Evolutionary conservation across 92 coral and sea anemone species (phyloP).

Genomic region (Epizoanthus scotinus): DNA sequence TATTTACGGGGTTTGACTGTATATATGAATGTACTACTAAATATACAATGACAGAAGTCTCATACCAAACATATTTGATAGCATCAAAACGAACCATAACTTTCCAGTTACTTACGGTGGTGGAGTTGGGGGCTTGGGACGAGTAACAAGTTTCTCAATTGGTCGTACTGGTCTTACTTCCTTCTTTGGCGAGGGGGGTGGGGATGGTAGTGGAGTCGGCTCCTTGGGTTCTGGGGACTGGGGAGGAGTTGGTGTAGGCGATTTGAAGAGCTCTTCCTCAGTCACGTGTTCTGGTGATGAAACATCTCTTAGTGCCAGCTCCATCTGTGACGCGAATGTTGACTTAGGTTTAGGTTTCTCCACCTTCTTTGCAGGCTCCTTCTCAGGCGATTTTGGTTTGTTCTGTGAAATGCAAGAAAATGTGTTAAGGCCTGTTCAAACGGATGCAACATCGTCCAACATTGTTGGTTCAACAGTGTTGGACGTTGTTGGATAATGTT

Average conservation of each 20-base stretch:
- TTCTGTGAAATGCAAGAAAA: conserved; percentile 47
- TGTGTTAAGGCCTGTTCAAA: too few relatives aligned
- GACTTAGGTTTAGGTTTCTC: conserved; percentile 50
- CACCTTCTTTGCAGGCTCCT: conserved; percentile 54
- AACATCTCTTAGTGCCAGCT: conserved; percentile 73
- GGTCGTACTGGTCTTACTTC: conserved; percentile 69
- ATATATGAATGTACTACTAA: too few relatives aligned
- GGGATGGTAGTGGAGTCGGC: conserved; percentile 59
- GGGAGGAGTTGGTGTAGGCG: conserved; percentile 90
- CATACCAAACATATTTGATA: neutral
- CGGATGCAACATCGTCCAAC: too few relatives aligned
- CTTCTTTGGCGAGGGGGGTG: conserved; percentile 63
- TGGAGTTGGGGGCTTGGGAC: conserved; percentile 82
- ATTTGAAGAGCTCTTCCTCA: conserved; percentile 61
- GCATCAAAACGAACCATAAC: neutral
- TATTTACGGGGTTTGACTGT: too few relatives aligned
- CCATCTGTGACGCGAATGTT: conserved; percentile 68
- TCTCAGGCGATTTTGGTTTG: conserved; percentile 65
- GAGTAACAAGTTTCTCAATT: conserved; percentile 77
- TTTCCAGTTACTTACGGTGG: conserved; percentile 74
- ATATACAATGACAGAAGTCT: too few relatives aligned
- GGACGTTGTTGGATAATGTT: too few relatives aligned
- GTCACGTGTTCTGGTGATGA: conserved; percentile 66
- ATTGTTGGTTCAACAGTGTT: too few relatives aligned
- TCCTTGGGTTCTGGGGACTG: conserved; percentile 74